Conservation (phyloP, 2,888 invertebrate genomes). For the Empis livida region DNA sequence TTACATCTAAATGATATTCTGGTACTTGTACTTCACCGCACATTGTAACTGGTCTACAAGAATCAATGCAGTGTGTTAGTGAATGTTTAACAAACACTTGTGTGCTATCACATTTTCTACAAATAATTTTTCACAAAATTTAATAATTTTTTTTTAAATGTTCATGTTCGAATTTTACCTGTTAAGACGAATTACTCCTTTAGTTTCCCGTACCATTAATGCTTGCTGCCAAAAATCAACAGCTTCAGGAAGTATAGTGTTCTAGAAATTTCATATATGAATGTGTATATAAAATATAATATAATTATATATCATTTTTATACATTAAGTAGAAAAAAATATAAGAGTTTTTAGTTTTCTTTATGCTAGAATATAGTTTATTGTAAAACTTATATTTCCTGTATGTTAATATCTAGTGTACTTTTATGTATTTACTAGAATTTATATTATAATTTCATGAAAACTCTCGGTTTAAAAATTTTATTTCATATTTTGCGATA, state of each 20-base stretch:
- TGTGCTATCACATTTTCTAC: conserved; percentile 75
- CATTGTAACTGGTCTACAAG: conserved; percentile 71
- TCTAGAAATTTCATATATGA: conserved; percentile 39
- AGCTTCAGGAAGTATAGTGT: conserved; percentile 80
- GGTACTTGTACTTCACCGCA: conserved; percentile 96
- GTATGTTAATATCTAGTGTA: too few relatives aligned
- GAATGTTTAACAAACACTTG: conserved; percentile 77
- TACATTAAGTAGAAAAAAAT: too few relatives aligned
- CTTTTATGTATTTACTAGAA: too few relatives aligned
- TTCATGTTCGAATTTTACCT: conserved; percentile 44
- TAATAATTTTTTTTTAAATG: not conserved
- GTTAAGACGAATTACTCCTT: conserved; percentile 73
- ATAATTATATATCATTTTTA: too few relatives aligned
- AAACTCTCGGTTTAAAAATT: too few relatives aligned
- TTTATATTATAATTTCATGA: too few relatives aligned
- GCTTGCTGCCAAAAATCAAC: conserved; percentile 90
- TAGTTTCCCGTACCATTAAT: conserved; percentile 75
- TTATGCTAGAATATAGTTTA: too few relatives aligned
- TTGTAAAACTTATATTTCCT: too few relatives aligned
- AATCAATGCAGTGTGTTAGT: conserved; percentile 74
- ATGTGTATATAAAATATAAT: conserved; percentile 3
- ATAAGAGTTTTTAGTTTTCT: too few relatives aligned
- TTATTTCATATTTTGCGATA: too few relatives aligned
- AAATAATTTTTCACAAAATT: conserved; percentile 15
- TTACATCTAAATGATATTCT: conserved; percentile 82